Conservation (phyloP, 2,113 vertebrate genomes). For the Ellobius talpinus region DNA sequence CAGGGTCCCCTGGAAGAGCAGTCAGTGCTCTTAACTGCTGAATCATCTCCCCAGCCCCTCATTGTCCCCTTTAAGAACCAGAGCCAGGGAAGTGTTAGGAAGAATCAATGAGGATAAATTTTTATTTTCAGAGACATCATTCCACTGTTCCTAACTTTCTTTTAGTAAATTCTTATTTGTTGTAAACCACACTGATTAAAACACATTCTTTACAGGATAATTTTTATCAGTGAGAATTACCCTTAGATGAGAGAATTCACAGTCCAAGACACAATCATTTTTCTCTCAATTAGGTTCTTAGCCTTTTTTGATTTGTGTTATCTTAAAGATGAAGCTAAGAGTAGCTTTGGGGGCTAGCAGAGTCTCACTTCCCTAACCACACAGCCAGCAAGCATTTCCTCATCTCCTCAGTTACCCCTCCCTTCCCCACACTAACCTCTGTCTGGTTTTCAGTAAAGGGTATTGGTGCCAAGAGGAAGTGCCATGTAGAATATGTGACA, state of each 20-base stretch:
- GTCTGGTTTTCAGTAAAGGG: slow-evolving; percentile 51
- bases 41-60: not conserved
- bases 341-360: slow-evolving; percentile 6
- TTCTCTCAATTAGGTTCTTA: not conserved
- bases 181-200: slow-evolving; percentile 59
- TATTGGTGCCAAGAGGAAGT: slow-evolving; percentile 33
- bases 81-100: not conserved
- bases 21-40: not conserved
- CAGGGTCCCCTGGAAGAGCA: not conserved
- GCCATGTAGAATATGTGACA: slow-evolving; percentile 31
- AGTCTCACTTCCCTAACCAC: slow-evolving; percentile 69
- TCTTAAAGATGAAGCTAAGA: slow-evolving; percentile 36
- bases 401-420: slow-evolving; percentile 13
- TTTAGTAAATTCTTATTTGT: slow-evolving; percentile 39
- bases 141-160: slow-evolving; percentile 52
- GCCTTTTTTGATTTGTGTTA: not conserved
- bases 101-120: not conserved
- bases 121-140: slow-evolving; percentile 23
- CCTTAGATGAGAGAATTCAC: slow-evolving; percentile 24
- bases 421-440: slow-evolving; percentile 57
- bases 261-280: slow-evolving; percentile 23
- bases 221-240: slow-evolving; percentile 64
- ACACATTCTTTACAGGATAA: slow-evolving; percentile 57
- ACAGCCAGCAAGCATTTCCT: slow-evolving; percentile 52
- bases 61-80: not conserved